Evolutionary conservation across 2,888 invertebrate genomes (phyloP).

Genomic region (Orthonevra nobilis): DNA sequence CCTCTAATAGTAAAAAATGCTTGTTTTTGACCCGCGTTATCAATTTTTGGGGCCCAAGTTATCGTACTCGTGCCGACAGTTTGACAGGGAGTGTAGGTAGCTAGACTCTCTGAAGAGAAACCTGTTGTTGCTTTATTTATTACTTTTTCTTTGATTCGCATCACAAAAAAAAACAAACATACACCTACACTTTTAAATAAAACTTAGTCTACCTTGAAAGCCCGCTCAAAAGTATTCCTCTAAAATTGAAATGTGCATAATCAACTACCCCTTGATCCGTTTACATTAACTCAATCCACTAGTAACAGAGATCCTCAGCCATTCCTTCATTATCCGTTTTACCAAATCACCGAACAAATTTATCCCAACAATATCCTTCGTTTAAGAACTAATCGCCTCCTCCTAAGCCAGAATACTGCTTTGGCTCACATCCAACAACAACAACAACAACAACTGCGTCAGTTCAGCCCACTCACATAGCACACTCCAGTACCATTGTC

Average conservation of each 20-base stretch:
- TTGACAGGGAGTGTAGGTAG: too few species aligned
- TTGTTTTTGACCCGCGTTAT: too few species aligned
- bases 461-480: conserved; percentile 15
- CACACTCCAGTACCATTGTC: conserved; percentile 20
- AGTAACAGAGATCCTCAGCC: conserved; percentile 37
- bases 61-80: too few species aligned
- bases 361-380: conserved; percentile 71
- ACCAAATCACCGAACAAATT: conserved; percentile 71
- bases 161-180: too few species aligned
- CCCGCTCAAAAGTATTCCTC: too few species aligned
- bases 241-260: neutral
- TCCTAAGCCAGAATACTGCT: conserved; percentile 42
- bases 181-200: too few species aligned
- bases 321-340: conserved; percentile 60
- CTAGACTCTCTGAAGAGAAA: too few species aligned
- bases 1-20: too few species aligned
- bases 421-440: conserved; percentile 20
- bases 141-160: too few species aligned
- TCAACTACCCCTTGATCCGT: neutral
- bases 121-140: too few species aligned
- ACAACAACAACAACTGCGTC: conserved; percentile 36
- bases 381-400: conserved; percentile 67
- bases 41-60: too few species aligned
- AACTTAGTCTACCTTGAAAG: too few species aligned
- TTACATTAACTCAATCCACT: neutral